Base-by-base conservation (phyloP, 2,113 vertebrate species). In the Chlamydotis undulata region DNA sequence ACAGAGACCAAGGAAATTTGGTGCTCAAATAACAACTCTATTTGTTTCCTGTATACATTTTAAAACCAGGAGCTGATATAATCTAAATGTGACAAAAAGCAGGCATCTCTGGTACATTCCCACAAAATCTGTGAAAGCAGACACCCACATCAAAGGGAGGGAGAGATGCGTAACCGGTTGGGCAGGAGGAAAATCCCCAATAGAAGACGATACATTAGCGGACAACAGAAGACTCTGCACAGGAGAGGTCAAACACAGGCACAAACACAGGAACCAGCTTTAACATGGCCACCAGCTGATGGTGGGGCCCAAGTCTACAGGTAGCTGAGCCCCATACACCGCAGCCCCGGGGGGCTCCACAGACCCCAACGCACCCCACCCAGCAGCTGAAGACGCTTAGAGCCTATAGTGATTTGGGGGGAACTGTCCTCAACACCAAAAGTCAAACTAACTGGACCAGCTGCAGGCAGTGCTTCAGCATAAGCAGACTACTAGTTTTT, bases 181-280 rank as follows among this genome's bases (percentile, higher is more conserved):
- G 31, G 24, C 57, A 65, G 57, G 45, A 75, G 35, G 15, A 80
- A 84, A 65, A 60, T 21, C 35, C 61, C 33, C 24, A 22, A 18
- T 1, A 61, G n/a, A 73, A 73, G 47, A 35, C 5, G 22, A 43
- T 6, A 7, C 3, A 19, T 14, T 19, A 59, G 8, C 1, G 0
- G 61, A 17, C n/a, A 47, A 21, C 23, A 64, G 73, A 53, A 79
- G 61, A 79, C 23, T 28, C 31, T 19, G 19, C 29, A 24, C 9
- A 13, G 18, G 14, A 55, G 31, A 56, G 26, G 28, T 69, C 45
- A 50, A 69, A 35, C 2, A 1, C 5, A 23, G 56, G 21, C n/a
- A 29, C 13, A 47, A 65, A 33, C 0, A 1, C 45, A 50, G 53
- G 26, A 70, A 59, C 14, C 81, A 76, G 39, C 45, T 69, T 33